Evolutionary conservation across 2,797 vertebrate species (phyloP), one percentile per base, ranked within the genome.

Genomic region (Chaetodon trifasciatus): DNA sequence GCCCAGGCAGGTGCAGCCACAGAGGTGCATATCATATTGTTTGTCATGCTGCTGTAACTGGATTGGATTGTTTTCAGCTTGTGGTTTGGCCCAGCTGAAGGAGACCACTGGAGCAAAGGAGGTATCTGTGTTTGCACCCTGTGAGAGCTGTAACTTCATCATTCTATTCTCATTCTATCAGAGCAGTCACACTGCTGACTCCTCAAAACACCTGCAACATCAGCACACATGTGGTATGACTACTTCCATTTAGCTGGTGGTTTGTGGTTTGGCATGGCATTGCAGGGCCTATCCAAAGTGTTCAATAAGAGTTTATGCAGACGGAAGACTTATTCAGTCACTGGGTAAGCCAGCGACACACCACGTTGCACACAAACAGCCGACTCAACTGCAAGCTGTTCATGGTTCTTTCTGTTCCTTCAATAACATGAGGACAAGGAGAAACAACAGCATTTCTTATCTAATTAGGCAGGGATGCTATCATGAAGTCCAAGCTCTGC

Each of bases 251-350:
- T 79, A 78, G 80, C 68, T 68, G 81, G 78, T 76, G 76, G 80
- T 87, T 85, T 89, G 83, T 62, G 86, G 91, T 91, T 90, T 91
- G 88, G 88, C 69, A 65, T 60, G 55, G 49, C 23, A 2, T n/a
- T 56, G 39, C 78, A 57, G 46, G 55, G 46, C 52, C 49, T 55
- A 10, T 64, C 53, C 73, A 50, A 53, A 35, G 72, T 49, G 60
- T 52, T 74, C 61, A 60, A 32, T 39, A n/a, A 75, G 62, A 68
- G 63, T 80, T 72, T 68, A 61, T 83, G 64, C 81, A 76, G 60
- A 65, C 63, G 56, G 74, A 76, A 49, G 70, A 62, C 21, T 23
- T 53, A 21, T 42, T 68, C 17, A 40, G 52, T 62, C 72, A 70
- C 23, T 15, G 24, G 28, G 62, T 80, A 77, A 68, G 62, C 58